Base-by-base conservation (phyloP, 2,888 invertebrate genomes). In the Tenthredo scrophulariae region DNA sequence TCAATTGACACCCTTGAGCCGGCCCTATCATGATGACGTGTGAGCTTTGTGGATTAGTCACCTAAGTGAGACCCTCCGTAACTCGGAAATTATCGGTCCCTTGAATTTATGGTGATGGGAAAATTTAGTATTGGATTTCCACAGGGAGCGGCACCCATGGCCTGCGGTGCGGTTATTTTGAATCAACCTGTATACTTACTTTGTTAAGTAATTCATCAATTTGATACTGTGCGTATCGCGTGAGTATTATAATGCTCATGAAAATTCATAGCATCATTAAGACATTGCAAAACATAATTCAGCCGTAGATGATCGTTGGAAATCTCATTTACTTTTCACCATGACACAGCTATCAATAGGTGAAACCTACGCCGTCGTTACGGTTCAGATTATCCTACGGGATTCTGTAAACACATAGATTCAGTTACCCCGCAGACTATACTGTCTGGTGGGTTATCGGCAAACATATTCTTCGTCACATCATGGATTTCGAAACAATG, bases 331-430 rank as follows among this genome's bases (percentile, higher is more conserved):
- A 67, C 67, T 29, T 33, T 67, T 4, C 29, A 29, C n/a, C n/a
- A n/a, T n/a, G n/a, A n/a, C 67, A 15, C 67, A 0, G 33, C 3
- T 15, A 18, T 15, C 26, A 15, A 15, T 29, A 67, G 33, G 33
- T 18, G 15, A 29, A 33, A 67, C 33, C 33, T 62, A 26, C 15
- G 67, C 5, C 26, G 22, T 33, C 10, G 33, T 67, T 67, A 13
- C 15, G 67, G 62, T 67, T 67, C 15, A 67, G 9, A 67, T 26
- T 67, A 67, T 22, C 22, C 26, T 9, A 50, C 50, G 62, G 62
- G 29, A 18, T 67, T 67, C 26, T 67, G 67, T 5, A 67, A 67
- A 67, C n/a, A n/a, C n/a, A n/a, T 22, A 67, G 67, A 67, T 67
- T 33, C 67, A 33, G 15, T 18, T n/a, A 50, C 18, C 50, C 18